Evolutionary conservation across 2,113 vertebrate genomes (phyloP).

Genomic region (Canis aureus): DNA sequence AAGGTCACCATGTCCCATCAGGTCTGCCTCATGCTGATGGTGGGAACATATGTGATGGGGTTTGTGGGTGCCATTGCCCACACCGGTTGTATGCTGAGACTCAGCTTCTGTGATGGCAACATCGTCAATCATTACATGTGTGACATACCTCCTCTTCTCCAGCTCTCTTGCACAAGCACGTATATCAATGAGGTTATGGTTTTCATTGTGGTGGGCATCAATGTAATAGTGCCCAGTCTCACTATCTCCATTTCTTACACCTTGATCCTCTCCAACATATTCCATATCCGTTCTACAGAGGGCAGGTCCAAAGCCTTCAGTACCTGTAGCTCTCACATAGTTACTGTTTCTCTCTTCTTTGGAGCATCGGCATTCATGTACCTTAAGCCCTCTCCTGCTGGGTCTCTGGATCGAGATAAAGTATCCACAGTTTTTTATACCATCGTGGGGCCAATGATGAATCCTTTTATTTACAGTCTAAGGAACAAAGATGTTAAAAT

Average conservation of each 20-base stretch:
- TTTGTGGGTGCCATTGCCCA: neutral
- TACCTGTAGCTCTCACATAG: constrained; percentile 70
- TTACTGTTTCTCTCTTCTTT: constrained; percentile 62
- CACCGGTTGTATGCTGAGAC: neutral
- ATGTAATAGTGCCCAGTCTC: neutral
- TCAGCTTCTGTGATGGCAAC: constrained; percentile 53
- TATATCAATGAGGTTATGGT: neutral
- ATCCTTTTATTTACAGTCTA: constrained; percentile 69
- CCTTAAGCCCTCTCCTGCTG: constrained; percentile 29
- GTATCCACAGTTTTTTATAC: constrained; percentile 59
- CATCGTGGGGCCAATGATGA: constrained; percentile 56
- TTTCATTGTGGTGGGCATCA: constrained; percentile 49
- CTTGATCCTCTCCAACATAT: constrained; percentile 22
- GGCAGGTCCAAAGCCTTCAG: constrained; percentile 62
- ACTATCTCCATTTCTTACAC: constrained; percentile 48
- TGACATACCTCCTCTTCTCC: constrained; percentile 62
- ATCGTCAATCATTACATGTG: constrained; percentile 56
- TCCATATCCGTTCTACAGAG: neutral
- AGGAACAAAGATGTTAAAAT: constrained; percentile 64
- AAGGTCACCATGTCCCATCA: neutral
- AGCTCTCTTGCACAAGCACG: constrained; percentile 63
- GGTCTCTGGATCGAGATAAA: constrained; percentile 50
- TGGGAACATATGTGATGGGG: neutral
- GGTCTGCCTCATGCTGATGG: neutral
- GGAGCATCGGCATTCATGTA: constrained; percentile 64